phyloP scores from a whole-genome alignment of 37 sponge, comb jelly and placozoan species.

The Ephydatia muelleri region DNA sequence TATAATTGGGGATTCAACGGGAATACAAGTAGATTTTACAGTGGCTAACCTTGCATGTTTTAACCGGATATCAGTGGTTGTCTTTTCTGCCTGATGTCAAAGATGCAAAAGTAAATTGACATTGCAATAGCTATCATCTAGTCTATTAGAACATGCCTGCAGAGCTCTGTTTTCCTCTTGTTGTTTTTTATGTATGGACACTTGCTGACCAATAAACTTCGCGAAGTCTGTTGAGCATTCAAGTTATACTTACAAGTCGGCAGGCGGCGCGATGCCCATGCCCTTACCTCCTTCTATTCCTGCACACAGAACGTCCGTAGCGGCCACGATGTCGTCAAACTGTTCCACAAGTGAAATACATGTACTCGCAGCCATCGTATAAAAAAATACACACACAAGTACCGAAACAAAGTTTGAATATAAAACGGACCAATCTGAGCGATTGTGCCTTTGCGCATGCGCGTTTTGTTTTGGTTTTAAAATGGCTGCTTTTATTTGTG shows the following conservation, averaged over 20 bases:
- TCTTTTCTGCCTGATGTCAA: conserved; percentile 42
- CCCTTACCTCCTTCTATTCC: conserved; percentile 56
- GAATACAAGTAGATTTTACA: conserved; percentile 11
- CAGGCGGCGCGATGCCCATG: neutral
- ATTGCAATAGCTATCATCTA: neutral
- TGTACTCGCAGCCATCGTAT: neutral
- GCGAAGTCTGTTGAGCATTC: conserved; percentile 22
- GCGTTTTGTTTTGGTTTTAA: neutral
- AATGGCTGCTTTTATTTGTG: neutral
- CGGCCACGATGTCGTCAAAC: conserved; percentile 52
- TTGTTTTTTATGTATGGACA: conserved; percentile 7
- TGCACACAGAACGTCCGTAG: conserved; percentile 21
- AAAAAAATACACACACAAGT: too few relatives aligned
- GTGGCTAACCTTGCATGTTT: conserved; percentile 59
- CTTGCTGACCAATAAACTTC: conserved; percentile 30
- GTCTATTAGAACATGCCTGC: conserved; percentile 10
- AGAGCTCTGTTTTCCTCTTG: conserved; percentile 5
- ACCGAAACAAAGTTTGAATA: too few relatives aligned
- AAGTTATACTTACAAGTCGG: neutral
- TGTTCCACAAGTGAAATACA: conserved; percentile 22
- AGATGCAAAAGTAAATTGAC: neutral
- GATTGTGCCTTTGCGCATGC: neutral
- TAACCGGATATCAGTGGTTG: conserved; percentile 62
- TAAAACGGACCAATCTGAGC: neutral
- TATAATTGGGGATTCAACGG: neutral